Base-by-base conservation (phyloP, 2,797 vertebrate species). In the Bradypodion pumilum region DNA sequence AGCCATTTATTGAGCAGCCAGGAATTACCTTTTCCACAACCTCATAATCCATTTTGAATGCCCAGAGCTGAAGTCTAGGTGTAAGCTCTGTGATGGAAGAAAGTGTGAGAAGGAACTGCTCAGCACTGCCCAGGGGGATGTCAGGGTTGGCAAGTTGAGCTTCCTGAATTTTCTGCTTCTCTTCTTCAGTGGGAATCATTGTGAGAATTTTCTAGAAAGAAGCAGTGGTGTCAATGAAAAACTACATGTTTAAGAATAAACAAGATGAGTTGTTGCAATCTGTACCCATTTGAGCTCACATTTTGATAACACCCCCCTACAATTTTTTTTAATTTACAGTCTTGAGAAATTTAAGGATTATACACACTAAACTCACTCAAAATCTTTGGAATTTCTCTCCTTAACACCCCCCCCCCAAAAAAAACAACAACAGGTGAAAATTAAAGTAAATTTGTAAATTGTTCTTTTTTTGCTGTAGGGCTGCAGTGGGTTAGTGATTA, bases 31-130 rank as follows among this genome's bases (percentile, higher is more conserved):
- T 99, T 94, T 99, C 98, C 82, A 98, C 96, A 85, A 96, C 96
- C 90, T 99, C 98, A 0, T 99, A 99, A 95, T 99, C 98, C 98
- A 99, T 97, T 95, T 98, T 99, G 96, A 99, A 99, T 44, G 98
- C 98, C 98, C 98, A 99, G 92, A 99, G 97, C 94, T 99, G 98
- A 91, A 99, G 97, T 79, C 98, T 97, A 70, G 98, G 98, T 0
- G 98, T 98, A 80, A 99, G 97, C 91, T 99, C 98, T 0, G 95
- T 99, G 97, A 99, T 98, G 92, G 98, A 99, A 89, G 98, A 99
- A 19, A 99, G 97, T 0, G 96, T 99, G 91, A 99, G 97, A 21
- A 99, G 98, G 91, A 99, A 99, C 91, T 99, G 98, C 86, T 99
- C 98, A 0, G 98, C 98, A 0, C 97, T 98, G 90, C 98, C 98